These are phyloP conservation scores for Synergus laeviventris DNA, from an alignment of 2,888 invertebrate genomes.

Conservation along the genomic window DNA sequence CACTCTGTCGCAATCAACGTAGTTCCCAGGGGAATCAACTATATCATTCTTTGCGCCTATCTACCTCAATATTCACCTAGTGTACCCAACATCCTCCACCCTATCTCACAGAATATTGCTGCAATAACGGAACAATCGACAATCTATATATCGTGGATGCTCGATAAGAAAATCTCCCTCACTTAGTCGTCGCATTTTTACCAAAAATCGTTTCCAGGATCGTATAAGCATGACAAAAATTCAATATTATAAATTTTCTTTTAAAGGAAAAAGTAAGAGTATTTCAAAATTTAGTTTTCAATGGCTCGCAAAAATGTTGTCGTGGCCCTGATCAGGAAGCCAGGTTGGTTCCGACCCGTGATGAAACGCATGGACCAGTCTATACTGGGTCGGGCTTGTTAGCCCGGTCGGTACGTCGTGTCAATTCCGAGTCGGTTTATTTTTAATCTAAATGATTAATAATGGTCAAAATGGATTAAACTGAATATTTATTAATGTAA, in stretches of 20 bases:
- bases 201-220: background rate
- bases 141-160: slow-evolving; percentile 55
- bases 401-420: too few species aligned
- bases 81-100: background rate
- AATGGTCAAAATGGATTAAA: too few species aligned
- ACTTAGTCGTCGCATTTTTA: background rate
- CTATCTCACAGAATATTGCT: background rate
- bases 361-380: too few species aligned
- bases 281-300: too few species aligned
- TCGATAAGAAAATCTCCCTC: slow-evolving; percentile 55
- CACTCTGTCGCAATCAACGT: background rate
- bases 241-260: slow-evolving; percentile 32
- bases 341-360: too few species aligned
- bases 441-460: too few species aligned
- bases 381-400: too few species aligned
- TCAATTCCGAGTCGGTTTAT: too few species aligned
- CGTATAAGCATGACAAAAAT: slow-evolving; percentile 8
- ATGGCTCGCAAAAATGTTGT: too few species aligned
- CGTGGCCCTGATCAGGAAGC: too few species aligned
- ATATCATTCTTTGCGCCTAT: background rate
- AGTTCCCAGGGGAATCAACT: background rate
- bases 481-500: too few species aligned
- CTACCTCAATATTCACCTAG: background rate
- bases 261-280: background rate
- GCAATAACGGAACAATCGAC: slow-evolving; percentile 58